A percentile compares a stretch with the other conserved stretches of the same genome.
Evolutionary conservation across 2,113 vertebrate species (phyloP).

Genomic region (Gavialis gangeticus): DNA sequence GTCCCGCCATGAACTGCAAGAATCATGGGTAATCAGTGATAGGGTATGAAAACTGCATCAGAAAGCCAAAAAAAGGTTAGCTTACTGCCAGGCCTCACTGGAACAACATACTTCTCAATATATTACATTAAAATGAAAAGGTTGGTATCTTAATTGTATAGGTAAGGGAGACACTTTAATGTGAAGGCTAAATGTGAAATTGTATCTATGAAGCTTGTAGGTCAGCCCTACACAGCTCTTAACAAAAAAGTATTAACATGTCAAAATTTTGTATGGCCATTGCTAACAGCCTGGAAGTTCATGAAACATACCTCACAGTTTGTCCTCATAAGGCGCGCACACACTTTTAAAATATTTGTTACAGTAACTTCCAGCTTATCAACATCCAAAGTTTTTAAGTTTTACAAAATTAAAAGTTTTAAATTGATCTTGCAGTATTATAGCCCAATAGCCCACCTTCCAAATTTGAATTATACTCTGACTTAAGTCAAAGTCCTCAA

Average conservation of each 20-base stretch:
- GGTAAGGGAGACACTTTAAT: background rate
- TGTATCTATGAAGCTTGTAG: background rate
- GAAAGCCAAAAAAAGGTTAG: background rate
- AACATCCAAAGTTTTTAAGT: background rate
- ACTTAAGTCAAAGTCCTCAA: background rate
- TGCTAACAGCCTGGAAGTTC: background rate
- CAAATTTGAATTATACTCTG: background rate
- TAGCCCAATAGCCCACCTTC: background rate
- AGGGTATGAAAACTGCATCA: conserved; percentile 34
- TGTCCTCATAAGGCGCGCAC: background rate
- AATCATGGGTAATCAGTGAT: background rate
- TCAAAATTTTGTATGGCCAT: background rate
- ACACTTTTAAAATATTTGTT: background rate
- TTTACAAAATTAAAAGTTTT: background rate
- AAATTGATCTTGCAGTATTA: background rate
- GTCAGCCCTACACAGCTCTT: background rate
- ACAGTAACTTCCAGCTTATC: background rate
- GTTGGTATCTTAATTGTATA: background rate
- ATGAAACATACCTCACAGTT: background rate
- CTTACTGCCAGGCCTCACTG: background rate
- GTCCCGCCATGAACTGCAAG: conserved; percentile 57
- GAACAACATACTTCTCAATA: background rate
- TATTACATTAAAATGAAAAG: accelerated
- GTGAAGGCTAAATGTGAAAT: too few species aligned
- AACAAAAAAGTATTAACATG: background rate